Evolutionary conservation across 2,888 invertebrate species (phyloP).

Genomic region (Agrochola circellaris): DNA sequence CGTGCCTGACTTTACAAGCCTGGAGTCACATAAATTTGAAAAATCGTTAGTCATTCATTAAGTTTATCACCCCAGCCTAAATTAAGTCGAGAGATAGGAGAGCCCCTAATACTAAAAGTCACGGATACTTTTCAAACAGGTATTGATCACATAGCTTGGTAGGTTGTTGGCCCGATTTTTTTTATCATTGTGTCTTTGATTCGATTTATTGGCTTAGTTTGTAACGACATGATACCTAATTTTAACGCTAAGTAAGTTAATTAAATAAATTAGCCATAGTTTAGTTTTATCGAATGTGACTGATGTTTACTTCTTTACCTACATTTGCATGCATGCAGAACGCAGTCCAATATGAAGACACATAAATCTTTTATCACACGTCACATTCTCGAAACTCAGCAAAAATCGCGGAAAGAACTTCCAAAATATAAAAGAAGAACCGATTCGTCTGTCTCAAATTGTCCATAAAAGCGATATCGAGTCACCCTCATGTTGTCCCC

Average conservation of each 20-base stretch:
- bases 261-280: not conserved
- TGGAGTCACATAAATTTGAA: conserved; percentile 58
- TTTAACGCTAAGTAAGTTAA: not conserved
- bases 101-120: conserved; percentile 65
- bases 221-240: not conserved
- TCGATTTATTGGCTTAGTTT: conserved; percentile 15
- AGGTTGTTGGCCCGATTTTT: conserved; percentile 15
- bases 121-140: conserved; percentile 59
- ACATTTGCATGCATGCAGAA: not conserved
- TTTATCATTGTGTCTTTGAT: conserved; percentile 10
- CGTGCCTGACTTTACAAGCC: conserved; percentile 27
- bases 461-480: conserved; percentile 76
- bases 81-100: conserved; percentile 67
- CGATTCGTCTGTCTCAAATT: conserved; percentile 74
- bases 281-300: not conserved
- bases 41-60: conserved; percentile 68
- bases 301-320: not conserved
- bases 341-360: conserved; percentile 6
- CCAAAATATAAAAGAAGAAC: conserved; percentile 68
- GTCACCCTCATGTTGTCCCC: conserved; percentile 74
- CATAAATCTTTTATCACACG: conserved; percentile 30
- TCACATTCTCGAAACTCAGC: conserved; percentile 37
- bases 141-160: conserved; percentile 48
- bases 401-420: conserved; percentile 53
- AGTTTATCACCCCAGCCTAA: conserved; percentile 65